A percentile compares a stretch with the other conserved stretches of the same genome.
Conservation (phyloP, 2,113 vertebrate species). For the Arenaria interpres region DNA sequence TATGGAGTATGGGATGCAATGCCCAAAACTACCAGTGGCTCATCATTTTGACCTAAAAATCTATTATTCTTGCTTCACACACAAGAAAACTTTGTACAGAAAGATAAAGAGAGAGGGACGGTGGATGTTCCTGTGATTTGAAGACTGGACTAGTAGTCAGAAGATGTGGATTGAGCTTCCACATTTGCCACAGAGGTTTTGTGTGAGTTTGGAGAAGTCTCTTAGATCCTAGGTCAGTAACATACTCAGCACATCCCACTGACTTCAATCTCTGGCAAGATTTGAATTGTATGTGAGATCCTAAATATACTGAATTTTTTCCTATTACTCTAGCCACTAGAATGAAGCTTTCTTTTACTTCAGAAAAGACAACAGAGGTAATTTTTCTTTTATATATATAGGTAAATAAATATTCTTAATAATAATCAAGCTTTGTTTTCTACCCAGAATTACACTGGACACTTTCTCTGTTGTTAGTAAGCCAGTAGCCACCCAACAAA, state of each 20-base stretch:
- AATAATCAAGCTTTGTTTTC: neutral
- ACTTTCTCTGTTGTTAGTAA: neutral
- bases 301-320: neutral
- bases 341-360: neutral
- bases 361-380: neutral
- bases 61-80: neutral
- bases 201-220: neutral
- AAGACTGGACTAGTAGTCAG: neutral
- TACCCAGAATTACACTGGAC: neutral
- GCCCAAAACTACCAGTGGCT: neutral
- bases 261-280: neutral
- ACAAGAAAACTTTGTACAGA: neutral
- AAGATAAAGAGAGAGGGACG: neutral
- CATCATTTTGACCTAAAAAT: neutral
- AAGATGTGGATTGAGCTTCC: neutral
- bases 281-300: neutral
- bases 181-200: neutral
- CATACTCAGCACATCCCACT: neutral
- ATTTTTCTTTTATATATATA: neutral
- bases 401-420: neutral
- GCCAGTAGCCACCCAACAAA: neutral
- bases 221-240: neutral
- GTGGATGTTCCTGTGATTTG: neutral
- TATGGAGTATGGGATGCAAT: neutral
- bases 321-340: neutral